Conservation (phyloP, 2,797 vertebrate species). For the Phataginus tricuspis region DNA sequence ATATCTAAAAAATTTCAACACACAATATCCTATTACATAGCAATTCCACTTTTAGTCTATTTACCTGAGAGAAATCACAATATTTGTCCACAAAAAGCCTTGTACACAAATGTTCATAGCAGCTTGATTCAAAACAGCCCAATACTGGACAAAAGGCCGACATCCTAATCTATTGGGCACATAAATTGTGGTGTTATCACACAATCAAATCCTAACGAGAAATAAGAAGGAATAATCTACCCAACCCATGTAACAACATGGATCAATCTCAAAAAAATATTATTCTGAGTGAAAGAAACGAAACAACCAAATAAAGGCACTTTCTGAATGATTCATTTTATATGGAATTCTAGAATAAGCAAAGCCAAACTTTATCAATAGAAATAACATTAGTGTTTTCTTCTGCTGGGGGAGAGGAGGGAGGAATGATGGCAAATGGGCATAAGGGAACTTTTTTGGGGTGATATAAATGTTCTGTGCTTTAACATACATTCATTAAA, state of each 20-base stretch:
- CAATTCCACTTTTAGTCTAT: slow-evolving; percentile 12
- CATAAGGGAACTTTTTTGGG: background rate
- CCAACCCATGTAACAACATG: background rate
- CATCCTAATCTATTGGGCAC: background rate
- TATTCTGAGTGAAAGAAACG: background rate
- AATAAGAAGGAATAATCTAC: slow-evolving; percentile 6
- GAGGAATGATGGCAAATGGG: background rate
- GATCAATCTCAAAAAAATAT: background rate
- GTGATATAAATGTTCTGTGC: background rate
- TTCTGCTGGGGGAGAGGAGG: background rate
- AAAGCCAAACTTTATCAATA: background rate
- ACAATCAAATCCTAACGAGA: background rate
- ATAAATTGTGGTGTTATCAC: background rate
- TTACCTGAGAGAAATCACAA: slow-evolving; percentile 1
- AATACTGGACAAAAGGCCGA: background rate
- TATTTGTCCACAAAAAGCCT: background rate
- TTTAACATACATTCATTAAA: background rate
- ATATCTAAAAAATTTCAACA: background rate
- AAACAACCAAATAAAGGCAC: background rate
- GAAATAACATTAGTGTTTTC: background rate
- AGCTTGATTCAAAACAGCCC: slow-evolving; percentile 7
- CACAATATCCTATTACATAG: background rate
- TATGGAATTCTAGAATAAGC: background rate
- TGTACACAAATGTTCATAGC: background rate
- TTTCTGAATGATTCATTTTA: background rate